Base-by-base conservation (phyloP, 2,113 vertebrate genomes). In the Manacus vitellinus region DNA sequence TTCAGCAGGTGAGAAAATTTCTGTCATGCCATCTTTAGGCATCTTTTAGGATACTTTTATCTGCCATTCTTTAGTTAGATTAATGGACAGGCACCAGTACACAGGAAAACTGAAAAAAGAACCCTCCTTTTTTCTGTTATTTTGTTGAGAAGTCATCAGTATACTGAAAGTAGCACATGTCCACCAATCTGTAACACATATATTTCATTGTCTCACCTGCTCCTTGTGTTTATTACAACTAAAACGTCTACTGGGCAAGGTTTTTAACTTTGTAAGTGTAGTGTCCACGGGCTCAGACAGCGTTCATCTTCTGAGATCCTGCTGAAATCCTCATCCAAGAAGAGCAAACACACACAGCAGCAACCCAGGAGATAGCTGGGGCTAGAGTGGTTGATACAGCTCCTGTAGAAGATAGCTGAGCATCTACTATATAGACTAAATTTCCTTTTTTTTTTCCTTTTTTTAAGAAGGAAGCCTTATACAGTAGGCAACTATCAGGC, bases 101-200 rank as follows among this genome's bases (percentile, higher is more conserved):
- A 47, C 2, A 23, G 7, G 12, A 73, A 92, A 91, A 73, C 6
- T 37, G 25, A 13, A 9, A 15, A 54, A 39, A n/a, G 1, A 37
- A 2, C 2, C 4, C 2, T 33, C 44, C 5, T 55, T 5, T 33
- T 27, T 47, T 63, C 27, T 37, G 3, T 1, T 56, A 66, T 58
- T 84, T 33, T 51, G 7, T 47, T 80, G 41, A 91, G 66, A 83
- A 91, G 11, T 47, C 39, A 87, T 11, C 16, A 71, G 21, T 54
- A 30, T 30, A 52, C 23, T 46, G 51, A 74, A 78, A 92, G 30
- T 46, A 84, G 35, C 23, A n/a, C 4, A 5, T 21, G 16, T 35
- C 31, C 65, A 49, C 39, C 63, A 44, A 39, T 47, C 49, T 76
- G 33, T 37, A 88, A 66, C 12, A 27, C 10, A 21, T 21, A 13